Evolutionary conservation across 2,797 vertebrate genomes (phyloP), one percentile per base, ranked within the genome.

Genomic region (Lacerta bilineata): DNA sequence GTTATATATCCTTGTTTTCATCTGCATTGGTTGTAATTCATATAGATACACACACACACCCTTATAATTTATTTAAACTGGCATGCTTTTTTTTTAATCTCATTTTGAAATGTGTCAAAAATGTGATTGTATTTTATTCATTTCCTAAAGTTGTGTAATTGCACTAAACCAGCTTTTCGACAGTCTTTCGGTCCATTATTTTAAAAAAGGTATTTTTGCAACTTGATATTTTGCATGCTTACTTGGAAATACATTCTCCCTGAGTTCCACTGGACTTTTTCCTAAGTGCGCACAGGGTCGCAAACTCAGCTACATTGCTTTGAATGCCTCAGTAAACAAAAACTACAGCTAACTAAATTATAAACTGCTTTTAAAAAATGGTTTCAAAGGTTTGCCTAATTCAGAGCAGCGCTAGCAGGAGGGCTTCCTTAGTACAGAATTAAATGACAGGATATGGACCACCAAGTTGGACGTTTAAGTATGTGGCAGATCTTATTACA

Each of bases 31-130:
- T 55, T 55, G 13, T 55, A 55, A 55, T 55, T 55, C 50, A 55
- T 55, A 55, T 55, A 55, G 50, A 55, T 55, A 55, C 50, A 27
- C 61, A 33, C 33, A 33, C 33, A 33, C 33, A 33, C 41, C 13
- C 8, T 15, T 50, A 33, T 25, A 13, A 77, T 1, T 5, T 17
- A 0, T 55, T 25, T 39, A 68, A 50, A 77, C 43, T n/a, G 25
- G 29, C 29, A 77, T 29, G 0, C 10, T 64, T 5, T 43, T 86
- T 86, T 79, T 72, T 61, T 74, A 8, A 33, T 36, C 25, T 23
- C 11, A 64, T 33, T 87, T 64, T 85, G 27, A 68, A 85, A 85
- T 68, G 27, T 68, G 71, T 39, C 59, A 46, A 36, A 50, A 39
- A 41, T 72, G 29, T 43, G 13, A 23, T 41, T 36, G 50, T 23